Evolutionary conservation across 2,888 invertebrate genomes (phyloP).

Genomic region (Pandemis cinnamomeana): DNA sequence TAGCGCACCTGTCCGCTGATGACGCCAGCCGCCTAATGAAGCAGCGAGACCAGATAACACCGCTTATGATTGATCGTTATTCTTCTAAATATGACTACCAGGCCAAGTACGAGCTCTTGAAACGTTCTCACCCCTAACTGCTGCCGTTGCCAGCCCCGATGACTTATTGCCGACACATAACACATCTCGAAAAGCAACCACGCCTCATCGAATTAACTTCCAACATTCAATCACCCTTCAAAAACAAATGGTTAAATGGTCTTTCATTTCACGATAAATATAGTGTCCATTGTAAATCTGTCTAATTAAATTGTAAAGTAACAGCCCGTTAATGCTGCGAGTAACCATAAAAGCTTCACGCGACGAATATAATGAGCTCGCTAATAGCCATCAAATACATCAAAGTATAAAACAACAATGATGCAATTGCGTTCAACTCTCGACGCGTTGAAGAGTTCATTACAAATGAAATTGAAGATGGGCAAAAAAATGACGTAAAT

Average conservation of each 20-base stretch:
- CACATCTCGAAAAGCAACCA: conserved; percentile 49
- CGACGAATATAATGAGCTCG: conserved; percentile 23
- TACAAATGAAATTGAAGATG: not conserved
- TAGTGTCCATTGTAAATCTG: conserved; percentile 27
- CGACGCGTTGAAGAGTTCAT: not conserved
- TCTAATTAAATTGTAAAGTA: conserved; percentile 28
- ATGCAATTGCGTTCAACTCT: conserved; percentile 10
- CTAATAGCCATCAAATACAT: conserved; percentile 19
- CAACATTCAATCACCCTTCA: not conserved
- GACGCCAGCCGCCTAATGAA: conserved; percentile 59
- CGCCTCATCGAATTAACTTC: conserved; percentile 28
- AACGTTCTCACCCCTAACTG: conserved; percentile 70
- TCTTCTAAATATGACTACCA: conserved; percentile 75
- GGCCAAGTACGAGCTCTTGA: conserved; percentile 77
- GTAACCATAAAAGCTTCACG: conserved; percentile 27
- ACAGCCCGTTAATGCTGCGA: conserved; percentile 19
- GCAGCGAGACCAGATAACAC: conserved; percentile 49
- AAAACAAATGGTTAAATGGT: not conserved
- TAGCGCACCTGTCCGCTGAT: conserved; percentile 54
- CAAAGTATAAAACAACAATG: conserved; percentile 1
- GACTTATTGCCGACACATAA: conserved; percentile 56
- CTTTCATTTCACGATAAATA: conserved; percentile 13
- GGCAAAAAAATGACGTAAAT: not conserved
- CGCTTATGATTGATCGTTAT: conserved; percentile 73
- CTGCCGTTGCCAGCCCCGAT: conserved; percentile 64